Evolutionary conservation across 2,888 invertebrate genomes (phyloP).

Genomic region (Yponomeuta cagnagella): DNA sequence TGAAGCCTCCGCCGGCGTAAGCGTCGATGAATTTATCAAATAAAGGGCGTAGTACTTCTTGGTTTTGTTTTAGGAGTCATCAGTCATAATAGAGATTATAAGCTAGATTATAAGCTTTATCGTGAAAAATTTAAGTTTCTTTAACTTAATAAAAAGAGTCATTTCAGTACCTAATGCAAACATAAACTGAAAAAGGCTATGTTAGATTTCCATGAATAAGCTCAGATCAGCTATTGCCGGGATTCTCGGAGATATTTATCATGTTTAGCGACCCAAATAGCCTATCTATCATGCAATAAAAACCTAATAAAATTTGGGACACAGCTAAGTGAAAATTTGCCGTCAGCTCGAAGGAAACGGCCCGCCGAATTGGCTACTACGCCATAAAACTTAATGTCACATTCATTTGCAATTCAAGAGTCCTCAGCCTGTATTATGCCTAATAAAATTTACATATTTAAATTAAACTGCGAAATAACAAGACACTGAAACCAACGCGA

Average conservation of each 20-base stretch:
- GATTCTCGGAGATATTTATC: background rate
- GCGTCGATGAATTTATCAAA: no score
- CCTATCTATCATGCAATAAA: conserved; percentile 18
- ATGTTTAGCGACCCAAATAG: background rate
- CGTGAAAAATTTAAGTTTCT: no score
- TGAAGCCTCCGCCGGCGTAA: no score
- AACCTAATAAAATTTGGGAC: conserved; percentile 37
- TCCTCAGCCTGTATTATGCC: conserved; percentile 72
- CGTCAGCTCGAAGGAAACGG: conserved; percentile 60
- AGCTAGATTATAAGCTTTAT: no score
- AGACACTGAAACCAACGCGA: conserved; percentile 61
- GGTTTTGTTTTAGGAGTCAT: no score
- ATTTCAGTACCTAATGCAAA: background rate
- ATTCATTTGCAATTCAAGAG: conserved; percentile 75
- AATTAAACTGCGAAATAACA: conserved; percentile 74
- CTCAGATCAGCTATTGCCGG: background rate
- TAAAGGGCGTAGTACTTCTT: no score
- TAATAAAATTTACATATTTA: conserved; percentile 77
- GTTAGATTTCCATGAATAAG: no score
- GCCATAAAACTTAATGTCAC: conserved; percentile 73
- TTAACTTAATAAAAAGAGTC: background rate
- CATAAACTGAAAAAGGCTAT: background rate
- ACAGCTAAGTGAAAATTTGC: conserved; percentile 65
- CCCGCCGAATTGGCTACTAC: conserved; percentile 70
- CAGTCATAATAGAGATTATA: no score